These are phyloP conservation scores for Bos indicus DNA, from an alignment of 2,113 vertebrate genomes.

Conservation along the genomic window DNA sequence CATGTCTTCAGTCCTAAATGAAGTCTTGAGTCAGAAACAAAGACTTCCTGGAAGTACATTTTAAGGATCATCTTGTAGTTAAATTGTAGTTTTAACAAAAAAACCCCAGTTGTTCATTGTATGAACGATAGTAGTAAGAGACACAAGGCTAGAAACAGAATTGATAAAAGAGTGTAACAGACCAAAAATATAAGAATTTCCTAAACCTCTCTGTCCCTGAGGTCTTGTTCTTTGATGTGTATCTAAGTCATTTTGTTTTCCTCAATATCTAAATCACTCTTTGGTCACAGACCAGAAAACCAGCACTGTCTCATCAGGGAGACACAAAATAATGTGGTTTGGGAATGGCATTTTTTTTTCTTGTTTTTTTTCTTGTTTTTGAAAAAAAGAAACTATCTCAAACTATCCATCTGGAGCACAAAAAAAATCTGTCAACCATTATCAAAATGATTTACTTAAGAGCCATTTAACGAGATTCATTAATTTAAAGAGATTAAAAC, in stretches of 20 bases:
- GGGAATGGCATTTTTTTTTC: neutral
- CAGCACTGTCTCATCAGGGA: conserved; percentile 25
- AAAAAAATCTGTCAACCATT: conserved; percentile 31
- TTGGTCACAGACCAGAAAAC: conserved; percentile 60
- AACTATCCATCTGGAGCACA: neutral
- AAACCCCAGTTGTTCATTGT: neutral
- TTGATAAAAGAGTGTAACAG: conserved; percentile 27
- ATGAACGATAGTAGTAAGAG: conserved; percentile 10
- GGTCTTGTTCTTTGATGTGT: conserved; percentile 27
- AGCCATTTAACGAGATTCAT: conserved; percentile 68
- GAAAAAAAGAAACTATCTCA: neutral
- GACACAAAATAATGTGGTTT: conserved; percentile 15
- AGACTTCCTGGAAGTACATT: neutral
- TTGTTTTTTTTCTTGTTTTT: neutral
- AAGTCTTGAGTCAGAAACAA: neutral
- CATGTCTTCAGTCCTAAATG: neutral
- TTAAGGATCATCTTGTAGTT: neutral
- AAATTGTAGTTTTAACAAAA: neutral
- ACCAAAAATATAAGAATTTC: conserved; percentile 17
- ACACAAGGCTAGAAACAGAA: conserved; percentile 14
- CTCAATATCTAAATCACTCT: conserved; percentile 30
- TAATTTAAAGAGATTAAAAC: conserved; percentile 73
- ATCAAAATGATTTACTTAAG: conserved; percentile 66
- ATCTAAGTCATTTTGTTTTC: neutral
- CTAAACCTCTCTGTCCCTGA: conserved; percentile 24